phyloP scores from a whole-genome alignment of 2,797 vertebrate genomes.

The Myotis myotis region DNA sequence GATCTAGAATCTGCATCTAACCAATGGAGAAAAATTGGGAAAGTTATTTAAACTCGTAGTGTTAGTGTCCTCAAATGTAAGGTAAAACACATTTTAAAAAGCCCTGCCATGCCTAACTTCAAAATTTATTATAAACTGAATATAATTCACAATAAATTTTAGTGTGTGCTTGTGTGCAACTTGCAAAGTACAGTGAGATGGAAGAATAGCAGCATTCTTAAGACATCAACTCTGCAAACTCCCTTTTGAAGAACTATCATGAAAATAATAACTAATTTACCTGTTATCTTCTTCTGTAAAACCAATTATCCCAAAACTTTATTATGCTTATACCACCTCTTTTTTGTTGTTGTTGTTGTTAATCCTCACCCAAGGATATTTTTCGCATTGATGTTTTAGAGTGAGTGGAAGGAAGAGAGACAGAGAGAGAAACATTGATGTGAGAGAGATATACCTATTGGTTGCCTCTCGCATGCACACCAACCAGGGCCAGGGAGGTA shows the following conservation, averaged over 20 bases:
- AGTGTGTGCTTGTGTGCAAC: neutral
- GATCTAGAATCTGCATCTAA: neutral
- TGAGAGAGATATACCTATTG: too few relatives aligned
- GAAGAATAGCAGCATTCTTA: neutral
- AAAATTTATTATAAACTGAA: neutral
- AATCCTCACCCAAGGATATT: too few relatives aligned
- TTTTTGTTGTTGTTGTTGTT: too few relatives aligned
- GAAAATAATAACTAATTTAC: neutral
- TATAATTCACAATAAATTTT: neutral
- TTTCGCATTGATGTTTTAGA: too few relatives aligned
- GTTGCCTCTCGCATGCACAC: too few relatives aligned
- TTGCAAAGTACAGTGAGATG: neutral
- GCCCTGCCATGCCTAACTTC: neutral
- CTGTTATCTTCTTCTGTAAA: neutral
- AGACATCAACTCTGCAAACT: neutral
- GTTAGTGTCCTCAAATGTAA: constrained; percentile 5
- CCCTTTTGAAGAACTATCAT: neutral
- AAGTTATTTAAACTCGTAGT: neutral
- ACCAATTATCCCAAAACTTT: neutral
- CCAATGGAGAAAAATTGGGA: neutral
- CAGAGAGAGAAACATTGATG: too few relatives aligned
- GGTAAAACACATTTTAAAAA: neutral
- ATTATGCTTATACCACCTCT: neutral
- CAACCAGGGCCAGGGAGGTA: too few relatives aligned
- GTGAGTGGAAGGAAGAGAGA: too few relatives aligned